Conservation (phyloP, 2,113 vertebrate genomes). For the Sorex fumeus region DNA sequence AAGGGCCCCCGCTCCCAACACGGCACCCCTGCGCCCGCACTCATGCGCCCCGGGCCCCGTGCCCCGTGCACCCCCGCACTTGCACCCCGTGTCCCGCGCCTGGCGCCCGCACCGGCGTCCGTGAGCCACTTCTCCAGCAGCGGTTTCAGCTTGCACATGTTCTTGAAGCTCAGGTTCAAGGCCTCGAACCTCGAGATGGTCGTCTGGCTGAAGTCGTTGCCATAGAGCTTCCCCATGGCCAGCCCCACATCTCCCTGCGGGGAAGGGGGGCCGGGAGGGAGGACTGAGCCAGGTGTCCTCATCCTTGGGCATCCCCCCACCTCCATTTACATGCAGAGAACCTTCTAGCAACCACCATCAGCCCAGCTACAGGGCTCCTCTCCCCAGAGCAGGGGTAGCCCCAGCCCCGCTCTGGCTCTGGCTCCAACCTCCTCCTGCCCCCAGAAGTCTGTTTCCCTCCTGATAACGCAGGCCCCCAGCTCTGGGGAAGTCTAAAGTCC, state of each 20-base stretch:
- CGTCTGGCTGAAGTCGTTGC: conserved; percentile 99
- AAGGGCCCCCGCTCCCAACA: neutral
- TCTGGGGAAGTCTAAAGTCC: neutral
- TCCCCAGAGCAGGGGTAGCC: neutral
- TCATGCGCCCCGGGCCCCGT: too few species aligned
- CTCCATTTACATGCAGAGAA: neutral
- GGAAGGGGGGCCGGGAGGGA: neutral
- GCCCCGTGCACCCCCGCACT: too few species aligned
- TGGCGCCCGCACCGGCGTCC: conserved; percentile 92
- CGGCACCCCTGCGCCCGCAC: fast-evolving
- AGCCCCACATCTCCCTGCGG: conserved; percentile 96
- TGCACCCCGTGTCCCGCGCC: too few species aligned
- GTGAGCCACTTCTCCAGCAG: conserved; percentile 99
- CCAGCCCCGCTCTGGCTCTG: too few species aligned
- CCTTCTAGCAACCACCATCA: neutral
- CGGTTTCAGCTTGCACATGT: conserved; percentile 99
- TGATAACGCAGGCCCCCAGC: neutral
- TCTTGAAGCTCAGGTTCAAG: conserved; percentile 99
- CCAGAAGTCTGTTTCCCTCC: neutral
- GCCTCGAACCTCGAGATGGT: conserved; percentile 99
- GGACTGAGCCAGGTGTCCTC: too few species aligned
- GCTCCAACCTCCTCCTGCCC: neutral
- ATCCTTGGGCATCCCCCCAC: neutral
- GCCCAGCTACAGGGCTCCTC: neutral
- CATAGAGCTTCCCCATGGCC: conserved; percentile 99